These are phyloP conservation scores for Argyrosomus regius DNA, from an alignment of 2,797 vertebrate genomes.

Conservation along the genomic window DNA sequence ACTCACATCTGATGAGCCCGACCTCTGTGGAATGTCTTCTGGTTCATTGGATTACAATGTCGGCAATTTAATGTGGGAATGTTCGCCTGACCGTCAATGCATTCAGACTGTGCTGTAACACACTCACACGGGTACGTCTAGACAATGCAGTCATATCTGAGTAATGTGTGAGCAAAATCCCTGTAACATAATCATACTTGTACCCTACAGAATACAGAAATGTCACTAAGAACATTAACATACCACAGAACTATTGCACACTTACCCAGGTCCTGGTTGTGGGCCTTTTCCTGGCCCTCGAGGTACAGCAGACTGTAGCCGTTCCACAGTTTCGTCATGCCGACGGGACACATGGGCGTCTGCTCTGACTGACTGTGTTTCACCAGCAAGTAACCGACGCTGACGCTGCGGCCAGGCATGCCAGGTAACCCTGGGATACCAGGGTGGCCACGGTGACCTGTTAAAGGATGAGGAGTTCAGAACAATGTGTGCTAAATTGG, in stretches of 20 bases:
- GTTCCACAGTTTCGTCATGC: constrained; percentile 96
- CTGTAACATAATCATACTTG: neutral
- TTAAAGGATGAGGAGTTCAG: constrained; percentile 29
- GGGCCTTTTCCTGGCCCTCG: constrained; percentile 98
- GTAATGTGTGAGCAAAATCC: neutral
- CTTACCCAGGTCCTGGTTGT: constrained; percentile 98
- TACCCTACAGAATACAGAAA: neutral
- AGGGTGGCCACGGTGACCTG: constrained; percentile 82
- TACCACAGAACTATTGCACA: neutral
- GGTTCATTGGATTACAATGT: constrained; percentile 28
- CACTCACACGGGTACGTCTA: constrained; percentile 1
- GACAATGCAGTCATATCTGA: neutral
- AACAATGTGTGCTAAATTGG: neutral
- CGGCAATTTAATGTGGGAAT: constrained; percentile 1
- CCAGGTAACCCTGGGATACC: constrained; percentile 89
- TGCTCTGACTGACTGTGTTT: constrained; percentile 97
- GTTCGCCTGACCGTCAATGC: neutral
- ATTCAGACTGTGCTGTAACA: neutral
- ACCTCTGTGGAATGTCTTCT: constrained; percentile 29
- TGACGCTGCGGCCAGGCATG: constrained; percentile 97
- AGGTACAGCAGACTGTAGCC: constrained; percentile 98
- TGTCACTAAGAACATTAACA: neutral
- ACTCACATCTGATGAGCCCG: constrained; percentile 3
- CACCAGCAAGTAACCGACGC: constrained; percentile 96
- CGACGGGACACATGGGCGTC: constrained; percentile 95